A percentile compares a stretch with the other conserved stretches of the same genome.
Conservation (phyloP, 2,113 vertebrate genomes). For the Paralichthys olivaceus region DNA sequence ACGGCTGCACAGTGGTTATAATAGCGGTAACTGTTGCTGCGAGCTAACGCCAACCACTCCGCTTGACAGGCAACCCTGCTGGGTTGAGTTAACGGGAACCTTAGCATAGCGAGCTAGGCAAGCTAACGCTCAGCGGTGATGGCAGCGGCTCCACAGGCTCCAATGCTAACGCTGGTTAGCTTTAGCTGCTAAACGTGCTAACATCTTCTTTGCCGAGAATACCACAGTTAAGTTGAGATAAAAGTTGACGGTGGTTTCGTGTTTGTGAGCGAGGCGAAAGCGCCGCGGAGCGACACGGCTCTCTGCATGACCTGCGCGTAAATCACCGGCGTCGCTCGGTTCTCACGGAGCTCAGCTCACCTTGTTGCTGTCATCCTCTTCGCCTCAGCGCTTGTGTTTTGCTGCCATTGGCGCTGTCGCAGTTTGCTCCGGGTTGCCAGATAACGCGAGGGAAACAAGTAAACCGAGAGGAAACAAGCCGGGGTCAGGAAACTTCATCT, state of each 20-base stretch:
- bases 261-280: conserved; percentile 5
- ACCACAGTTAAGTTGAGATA: conserved; percentile 56
- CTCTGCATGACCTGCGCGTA: neutral
- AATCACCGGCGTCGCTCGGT: conserved; percentile 1
- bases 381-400: conserved; percentile 72
- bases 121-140: conserved; percentile 15
- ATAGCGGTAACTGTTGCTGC: neutral
- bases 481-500: conserved; percentile 16
- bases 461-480: conserved; percentile 19
- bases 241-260: conserved; percentile 50
- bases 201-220: conserved; percentile 53
- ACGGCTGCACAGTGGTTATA: neutral
- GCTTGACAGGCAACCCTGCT: conserved; percentile 19
- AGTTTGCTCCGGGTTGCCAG: conserved; percentile 80
- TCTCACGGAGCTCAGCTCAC: conserved; percentile 60
- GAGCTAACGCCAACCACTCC: conserved; percentile 2
- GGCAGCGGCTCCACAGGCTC: conserved; percentile 30
- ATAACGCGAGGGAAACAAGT: conserved; percentile 65
- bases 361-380: conserved; percentile 79
- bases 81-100: conserved; percentile 23
- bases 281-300: neutral
- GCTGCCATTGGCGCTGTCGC: conserved; percentile 81
- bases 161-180: conserved; percentile 64
- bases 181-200: conserved; percentile 52
- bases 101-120: conserved; percentile 13